Evolutionary conservation across 2,113 vertebrate genomes (phyloP), one percentile per base, ranked within the genome.

Genomic region (Dissostichus mawsoni): DNA sequence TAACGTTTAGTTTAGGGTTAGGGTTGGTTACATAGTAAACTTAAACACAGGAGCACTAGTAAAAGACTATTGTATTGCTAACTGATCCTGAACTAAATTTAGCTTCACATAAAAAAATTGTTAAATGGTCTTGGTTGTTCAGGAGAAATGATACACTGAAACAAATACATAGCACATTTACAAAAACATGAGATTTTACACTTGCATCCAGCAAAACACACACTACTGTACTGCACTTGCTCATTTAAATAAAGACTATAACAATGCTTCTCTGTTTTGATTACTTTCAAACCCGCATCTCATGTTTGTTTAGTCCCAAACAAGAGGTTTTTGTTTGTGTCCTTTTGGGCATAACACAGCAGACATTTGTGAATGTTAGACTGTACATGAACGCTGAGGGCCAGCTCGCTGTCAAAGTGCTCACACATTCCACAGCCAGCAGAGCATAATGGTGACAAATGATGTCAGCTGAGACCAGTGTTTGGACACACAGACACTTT

Each of bases 381-480:
- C 62, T 23, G 53, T 25, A 63, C 68, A 76, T 65, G 76, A 86
- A 82, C 74, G 78, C 69, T 56, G 82, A 87, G 51, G 75, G 79
- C 76, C 81, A 62, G n/a, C 36, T 75, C 14, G 52, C 76, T 36
- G 74, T 87, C 78, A 84, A 75, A 79, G 74, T 61, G 64, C 74
- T 80, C 82, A 69, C 63, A 76, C 86, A 85, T 77, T 74, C 78
- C 77, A 53, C 76, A 81, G 52, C 61, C 74, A 64, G 3, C 73
- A 23, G 74, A 82, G 79, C 82, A 89, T 82, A 89, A 92, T 85
- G 80, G 86, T 84, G 86, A 90, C 89, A 80, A 90, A 89, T 75
- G 81, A 90, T 79, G 86, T 86, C 77, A 82, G 76, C 82, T 67
- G 56, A 72, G 88, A 50, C 29, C 69, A 45, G 47, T 2, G 57